These are phyloP conservation scores for Hirudinaria manillensis DNA, from an alignment of 2,888 invertebrate genomes.

Conservation along the genomic window DNA sequence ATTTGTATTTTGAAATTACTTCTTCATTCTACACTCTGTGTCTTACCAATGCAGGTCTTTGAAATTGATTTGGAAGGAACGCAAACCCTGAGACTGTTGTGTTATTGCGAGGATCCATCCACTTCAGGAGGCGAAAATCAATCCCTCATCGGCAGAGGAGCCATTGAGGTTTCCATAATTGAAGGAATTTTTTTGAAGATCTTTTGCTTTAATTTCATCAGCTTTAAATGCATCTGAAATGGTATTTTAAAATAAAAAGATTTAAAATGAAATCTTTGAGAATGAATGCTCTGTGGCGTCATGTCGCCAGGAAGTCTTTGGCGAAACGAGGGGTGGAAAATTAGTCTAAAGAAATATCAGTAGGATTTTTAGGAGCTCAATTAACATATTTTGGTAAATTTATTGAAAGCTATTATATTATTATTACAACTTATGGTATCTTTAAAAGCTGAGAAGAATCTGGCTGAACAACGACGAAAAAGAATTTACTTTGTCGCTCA, in stretches of 20 bases:
- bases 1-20: background rate
- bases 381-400: too few species aligned
- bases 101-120: slow-evolving; percentile 67
- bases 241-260: too few species aligned
- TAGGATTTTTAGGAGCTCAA: too few species aligned
- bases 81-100: slow-evolving; percentile 76
- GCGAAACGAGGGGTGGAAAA: too few species aligned
- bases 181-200: too few species aligned
- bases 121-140: slow-evolving; percentile 51
- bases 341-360: too few species aligned
- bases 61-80: slow-evolving; percentile 87
- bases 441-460: slow-evolving; percentile 66
- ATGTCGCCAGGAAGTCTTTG: too few species aligned
- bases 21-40: background rate
- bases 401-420: too few species aligned
- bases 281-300: too few species aligned
- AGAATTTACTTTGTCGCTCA: slow-evolving; percentile 67
- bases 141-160: slow-evolving; percentile 67
- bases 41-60: slow-evolving; percentile 61
- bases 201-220: too few species aligned
- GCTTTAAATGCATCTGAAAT: too few species aligned
- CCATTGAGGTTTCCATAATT: slow-evolving; percentile 66
- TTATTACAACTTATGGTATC: background rate
- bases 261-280: too few species aligned
- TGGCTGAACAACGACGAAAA: slow-evolving; percentile 68